Base-by-base conservation (phyloP, 2,113 vertebrate species). In the Neodontobutis hainanensis region DNA sequence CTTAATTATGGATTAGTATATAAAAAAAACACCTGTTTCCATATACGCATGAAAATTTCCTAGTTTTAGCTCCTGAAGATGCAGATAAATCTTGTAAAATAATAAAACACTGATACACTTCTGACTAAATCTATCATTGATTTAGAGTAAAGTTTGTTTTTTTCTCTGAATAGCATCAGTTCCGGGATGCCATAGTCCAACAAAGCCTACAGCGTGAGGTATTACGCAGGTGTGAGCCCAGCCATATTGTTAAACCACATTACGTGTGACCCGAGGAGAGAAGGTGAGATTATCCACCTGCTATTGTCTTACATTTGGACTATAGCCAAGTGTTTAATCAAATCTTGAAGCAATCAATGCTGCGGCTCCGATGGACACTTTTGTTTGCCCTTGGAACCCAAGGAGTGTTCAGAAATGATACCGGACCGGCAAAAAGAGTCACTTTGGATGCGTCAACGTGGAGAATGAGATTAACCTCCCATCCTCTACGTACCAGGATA, bases 391-490 rank as follows among this genome's bases (percentile, higher is more conserved):
- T 88, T 85, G 85, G 85, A 86, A 81, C 81, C 82, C 60, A 87
- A 89, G 83, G 78, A 88, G 86, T 79, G 70, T 76, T 78, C 75
- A 49, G 69, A 80, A 74, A 78, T 68, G 84, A 86, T 83, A 83
- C 77, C 82, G 68, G 19, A 3, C 8, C 4, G 82, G 78, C 84
- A 67, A 74, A 84, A 75, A 83, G 76, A 87, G 84, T 85, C 85
- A 81, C 85, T 84, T 91, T 58, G 43, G 86, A 87, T 88, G 75
- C 80, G 87, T 87, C 83, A 86, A 70, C 50, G 66, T 19, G 52
- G 73, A 78, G 81, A 89, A 91, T 86, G 77, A 90, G 90, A 90
- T 91, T 92, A 92, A 83, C 82, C 87, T 82, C 83, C 87, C 83
- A 81, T 71, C 81, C 79, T 77, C 78, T 40, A 47, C 70, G 86